These are phyloP conservation scores for Holacanthus passer DNA, from an alignment of 2,113 vertebrate species.

Conservation along the genomic window DNA sequence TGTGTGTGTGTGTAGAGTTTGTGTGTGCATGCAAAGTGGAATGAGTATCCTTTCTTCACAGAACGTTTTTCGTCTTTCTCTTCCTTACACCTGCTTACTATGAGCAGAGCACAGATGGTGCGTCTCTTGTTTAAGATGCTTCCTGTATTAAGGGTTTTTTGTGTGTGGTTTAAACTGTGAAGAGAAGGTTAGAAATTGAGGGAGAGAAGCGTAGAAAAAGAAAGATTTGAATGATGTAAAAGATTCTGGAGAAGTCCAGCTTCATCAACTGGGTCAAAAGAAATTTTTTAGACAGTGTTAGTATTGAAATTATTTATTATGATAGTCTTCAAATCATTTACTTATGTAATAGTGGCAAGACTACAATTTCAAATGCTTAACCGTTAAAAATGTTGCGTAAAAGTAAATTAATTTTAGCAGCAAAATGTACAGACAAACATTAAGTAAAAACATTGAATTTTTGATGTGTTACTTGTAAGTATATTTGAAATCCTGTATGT, in stretches of 20 bases:
- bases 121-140: constrained; percentile 39
- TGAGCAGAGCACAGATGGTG: constrained; percentile 63
- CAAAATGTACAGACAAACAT: not conserved
- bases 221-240: not conserved
- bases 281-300: not conserved
- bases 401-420: not conserved
- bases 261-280: not conserved
- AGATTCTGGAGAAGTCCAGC: not conserved
- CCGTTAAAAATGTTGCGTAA: not conserved
- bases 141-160: constrained; percentile 15
- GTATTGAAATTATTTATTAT: not conserved
- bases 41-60: constrained; percentile 28
- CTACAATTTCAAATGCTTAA: not conserved
- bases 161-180: constrained; percentile 29
- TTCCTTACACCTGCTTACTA: constrained; percentile 62
- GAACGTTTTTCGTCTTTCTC: constrained; percentile 35
- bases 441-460: not conserved
- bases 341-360: not conserved
- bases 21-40: constrained; percentile 38
- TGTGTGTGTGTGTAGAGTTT: constrained; percentile 19
- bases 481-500: not conserved
- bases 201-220: not conserved
- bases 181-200: not conserved
- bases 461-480: not conserved
- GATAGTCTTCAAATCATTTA: not conserved